Evolutionary conservation across 2,888 invertebrate species (phyloP).

Genomic region (Galeruca laticollis): DNA sequence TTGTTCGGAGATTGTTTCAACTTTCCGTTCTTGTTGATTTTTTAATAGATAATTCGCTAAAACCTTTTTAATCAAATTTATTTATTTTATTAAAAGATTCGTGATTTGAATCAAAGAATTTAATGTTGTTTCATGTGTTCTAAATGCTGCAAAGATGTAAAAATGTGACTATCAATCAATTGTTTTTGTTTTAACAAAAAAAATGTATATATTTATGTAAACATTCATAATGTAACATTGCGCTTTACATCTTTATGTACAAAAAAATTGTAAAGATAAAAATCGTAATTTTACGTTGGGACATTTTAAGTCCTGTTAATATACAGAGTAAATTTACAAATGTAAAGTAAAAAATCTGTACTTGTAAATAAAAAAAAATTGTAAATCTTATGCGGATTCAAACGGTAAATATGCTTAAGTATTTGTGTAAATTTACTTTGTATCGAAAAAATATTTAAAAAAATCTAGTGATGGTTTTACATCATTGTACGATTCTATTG

Average conservation of each 20-base stretch:
- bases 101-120: slow-evolving; percentile 29
- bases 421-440: slow-evolving; percentile 28
- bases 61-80: slow-evolving; percentile 42
- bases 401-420: slow-evolving; percentile 28
- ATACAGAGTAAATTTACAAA: slow-evolving; percentile 28
- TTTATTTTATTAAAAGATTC: slow-evolving; percentile 43
- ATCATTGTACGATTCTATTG: slow-evolving; percentile 33
- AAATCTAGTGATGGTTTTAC: slow-evolving; percentile 22
- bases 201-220: background rate
- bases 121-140: slow-evolving; percentile 50
- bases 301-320: slow-evolving; percentile 3
- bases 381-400: slow-evolving; percentile 28
- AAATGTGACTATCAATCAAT: slow-evolving; percentile 20
- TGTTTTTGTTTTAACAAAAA: background rate
- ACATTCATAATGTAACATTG: background rate
- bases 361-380: slow-evolving; percentile 26
- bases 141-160: slow-evolving; percentile 22
- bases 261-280: slow-evolving; percentile 6
- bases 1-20: background rate
- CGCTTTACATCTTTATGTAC: slow-evolving; percentile 11
- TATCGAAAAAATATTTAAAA: background rate
- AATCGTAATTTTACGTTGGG: slow-evolving; percentile 10
- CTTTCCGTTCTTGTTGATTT: slow-evolving; percentile 52
- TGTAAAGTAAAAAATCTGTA: slow-evolving; percentile 15
- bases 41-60: slow-evolving; percentile 44